Conservation (phyloP, 1,140 invertebrate genomes). For the Ips nitidus region DNA sequence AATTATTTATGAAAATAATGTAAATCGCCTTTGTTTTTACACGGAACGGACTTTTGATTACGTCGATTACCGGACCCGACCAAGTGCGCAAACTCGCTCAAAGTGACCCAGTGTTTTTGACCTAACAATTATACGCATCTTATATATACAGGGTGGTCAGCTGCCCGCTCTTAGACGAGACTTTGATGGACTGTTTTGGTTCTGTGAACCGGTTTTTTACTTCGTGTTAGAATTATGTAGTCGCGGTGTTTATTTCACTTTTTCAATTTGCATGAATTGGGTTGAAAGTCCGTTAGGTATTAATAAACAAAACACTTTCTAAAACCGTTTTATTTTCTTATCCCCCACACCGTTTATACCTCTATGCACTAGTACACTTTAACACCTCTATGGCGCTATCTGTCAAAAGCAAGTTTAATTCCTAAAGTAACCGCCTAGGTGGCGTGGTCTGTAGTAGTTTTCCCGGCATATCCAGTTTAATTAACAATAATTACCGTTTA, state of each 20-base stretch:
- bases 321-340: too few species aligned
- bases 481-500: too few species aligned
- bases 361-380: too few species aligned
- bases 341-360: too few species aligned
- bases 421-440: too few species aligned
- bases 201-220: slow-evolving; percentile 47
- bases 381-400: too few species aligned
- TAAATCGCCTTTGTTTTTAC: background rate
- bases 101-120: slow-evolving; percentile 37
- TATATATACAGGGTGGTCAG: slow-evolving; percentile 40
- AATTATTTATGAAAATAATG: too few species aligned
- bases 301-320: too few species aligned
- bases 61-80: background rate
- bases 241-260: slow-evolving; percentile 20
- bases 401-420: too few species aligned
- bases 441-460: too few species aligned
- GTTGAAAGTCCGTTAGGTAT: background rate
- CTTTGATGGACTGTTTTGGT: slow-evolving; percentile 45
- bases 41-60: background rate
- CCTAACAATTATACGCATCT: slow-evolving; percentile 13
- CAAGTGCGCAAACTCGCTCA: slow-evolving; percentile 33
- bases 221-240: slow-evolving; percentile 19
- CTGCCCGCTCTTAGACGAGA: slow-evolving; percentile 45
- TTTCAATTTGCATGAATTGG: background rate
- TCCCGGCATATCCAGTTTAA: too few species aligned